Evolutionary conservation across 2,888 invertebrate genomes (phyloP).

Genomic region (Zonitis immaculata): DNA sequence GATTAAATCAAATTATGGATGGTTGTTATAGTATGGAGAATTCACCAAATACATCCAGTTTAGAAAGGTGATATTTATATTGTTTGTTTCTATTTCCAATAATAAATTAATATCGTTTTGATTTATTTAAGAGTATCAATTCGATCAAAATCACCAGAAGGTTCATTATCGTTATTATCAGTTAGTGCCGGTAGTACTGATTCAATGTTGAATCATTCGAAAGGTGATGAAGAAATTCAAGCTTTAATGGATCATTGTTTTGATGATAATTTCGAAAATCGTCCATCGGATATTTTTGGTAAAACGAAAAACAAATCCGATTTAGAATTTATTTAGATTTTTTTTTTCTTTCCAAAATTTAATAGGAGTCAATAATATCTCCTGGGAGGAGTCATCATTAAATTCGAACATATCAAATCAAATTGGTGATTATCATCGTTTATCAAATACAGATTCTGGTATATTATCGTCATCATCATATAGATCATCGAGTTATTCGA

Average conservation of each 20-base stretch:
- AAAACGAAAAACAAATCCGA: neutral
- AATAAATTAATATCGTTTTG: too few relatives aligned
- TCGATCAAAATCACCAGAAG: constrained; percentile 69
- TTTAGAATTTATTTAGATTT: neutral
- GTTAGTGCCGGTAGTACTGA: constrained; percentile 78
- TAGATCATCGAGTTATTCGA: constrained; percentile 58
- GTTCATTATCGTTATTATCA: constrained; percentile 62
- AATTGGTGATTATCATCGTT: constrained; percentile 39
- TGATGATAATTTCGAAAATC: constrained; percentile 45
- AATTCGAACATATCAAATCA: constrained; percentile 41
- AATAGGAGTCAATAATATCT: constrained; percentile 35
- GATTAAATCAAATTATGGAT: constrained; percentile 50
- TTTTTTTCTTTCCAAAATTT: neutral
- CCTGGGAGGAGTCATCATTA: constrained; percentile 45
- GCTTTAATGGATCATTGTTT: constrained; percentile 55
- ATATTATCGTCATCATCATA: constrained; percentile 59
- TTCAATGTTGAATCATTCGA: constrained; percentile 83
- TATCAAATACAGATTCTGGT: constrained; percentile 53
- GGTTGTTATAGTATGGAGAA: constrained; percentile 52
- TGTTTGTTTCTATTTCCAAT: too few relatives aligned
- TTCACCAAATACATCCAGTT: constrained; percentile 61
- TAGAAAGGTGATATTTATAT: constrained; percentile 57
- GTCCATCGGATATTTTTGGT: constrained; percentile 33
- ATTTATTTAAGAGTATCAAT: constrained; percentile 62
- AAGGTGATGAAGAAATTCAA: constrained; percentile 69